These are phyloP conservation scores for Caenorhabditis sp. DNA, from an alignment of 2,888 invertebrate species.

Conservation along the genomic window DNA sequence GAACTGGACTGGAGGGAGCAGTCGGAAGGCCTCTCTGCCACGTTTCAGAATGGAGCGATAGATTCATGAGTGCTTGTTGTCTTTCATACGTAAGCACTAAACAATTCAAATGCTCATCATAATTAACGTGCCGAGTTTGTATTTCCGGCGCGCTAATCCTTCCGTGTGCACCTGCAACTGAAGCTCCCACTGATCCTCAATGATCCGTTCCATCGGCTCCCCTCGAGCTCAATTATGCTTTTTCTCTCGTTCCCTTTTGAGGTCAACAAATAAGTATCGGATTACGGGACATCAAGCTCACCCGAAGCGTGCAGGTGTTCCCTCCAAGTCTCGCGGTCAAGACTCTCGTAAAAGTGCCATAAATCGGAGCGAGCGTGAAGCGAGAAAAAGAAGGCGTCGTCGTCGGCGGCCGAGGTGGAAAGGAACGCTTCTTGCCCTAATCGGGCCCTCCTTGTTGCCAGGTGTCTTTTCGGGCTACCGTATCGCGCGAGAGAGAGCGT, in stretches of 20 bases:
- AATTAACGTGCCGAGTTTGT: too few relatives aligned
- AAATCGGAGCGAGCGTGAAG: slow-evolving; percentile 29
- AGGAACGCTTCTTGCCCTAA: slow-evolving; percentile 22
- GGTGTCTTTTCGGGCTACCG: slow-evolving; percentile 43
- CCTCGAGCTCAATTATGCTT: neutral
- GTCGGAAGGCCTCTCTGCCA: too few relatives aligned
- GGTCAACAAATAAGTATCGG: slow-evolving; percentile 15
- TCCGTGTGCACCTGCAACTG: neutral
- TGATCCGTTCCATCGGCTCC: neutral
- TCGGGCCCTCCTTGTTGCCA: slow-evolving; percentile 27
- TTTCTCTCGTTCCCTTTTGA: neutral
- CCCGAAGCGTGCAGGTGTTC: slow-evolving; percentile 21
- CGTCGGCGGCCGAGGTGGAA: slow-evolving; percentile 24
- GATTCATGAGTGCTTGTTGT: too few relatives aligned
- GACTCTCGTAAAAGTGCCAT: slow-evolving; percentile 35
- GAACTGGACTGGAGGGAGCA: too few relatives aligned
- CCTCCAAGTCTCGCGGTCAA: slow-evolving; percentile 8
- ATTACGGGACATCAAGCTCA: neutral
- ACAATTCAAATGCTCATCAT: too few relatives aligned
- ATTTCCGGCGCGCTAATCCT: too few relatives aligned
- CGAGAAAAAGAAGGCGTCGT: neutral
- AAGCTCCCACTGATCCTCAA: neutral
- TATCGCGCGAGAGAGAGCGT: slow-evolving; percentile 6
- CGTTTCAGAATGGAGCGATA: too few relatives aligned
- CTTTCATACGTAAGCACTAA: too few relatives aligned